phyloP scores from a whole-genome alignment of 2,888 invertebrate species.

The Abscondita cerata region DNA sequence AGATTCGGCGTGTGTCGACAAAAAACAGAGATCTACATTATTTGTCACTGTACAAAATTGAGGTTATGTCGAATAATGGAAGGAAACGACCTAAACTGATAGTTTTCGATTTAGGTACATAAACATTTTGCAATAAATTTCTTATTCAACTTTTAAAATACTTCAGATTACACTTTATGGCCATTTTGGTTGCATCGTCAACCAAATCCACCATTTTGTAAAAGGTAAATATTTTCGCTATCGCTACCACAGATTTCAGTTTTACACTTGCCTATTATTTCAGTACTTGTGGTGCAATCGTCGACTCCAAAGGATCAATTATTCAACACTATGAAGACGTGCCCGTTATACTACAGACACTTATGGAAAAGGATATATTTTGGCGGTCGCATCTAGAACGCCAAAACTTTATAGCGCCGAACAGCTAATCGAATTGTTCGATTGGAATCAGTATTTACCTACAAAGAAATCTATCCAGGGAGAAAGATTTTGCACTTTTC shows the following conservation, averaged over 20 bases:
- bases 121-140: neutral
- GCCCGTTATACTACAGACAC: constrained; percentile 63
- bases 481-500: constrained; percentile 65
- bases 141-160: neutral
- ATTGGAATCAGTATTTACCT: constrained; percentile 70
- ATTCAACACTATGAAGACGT: constrained; percentile 66
- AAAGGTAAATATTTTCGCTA: constrained; percentile 57
- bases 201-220: constrained; percentile 69
- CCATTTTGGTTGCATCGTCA: constrained; percentile 78
- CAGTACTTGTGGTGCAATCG: constrained; percentile 53
- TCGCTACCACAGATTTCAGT: no score
- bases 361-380: constrained; percentile 64
- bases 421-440: constrained; percentile 66
- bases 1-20: no score
- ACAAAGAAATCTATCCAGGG: constrained; percentile 74
- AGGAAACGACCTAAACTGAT: constrained; percentile 60
- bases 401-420: constrained; percentile 66
- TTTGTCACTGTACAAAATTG: no score
- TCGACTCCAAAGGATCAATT: constrained; percentile 57
- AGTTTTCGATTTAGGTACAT: constrained; percentile 62
- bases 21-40: no score
- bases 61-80: no score
- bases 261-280: no score
- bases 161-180: constrained; percentile 75
- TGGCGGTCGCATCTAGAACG: constrained; percentile 72